Conservation (phyloP, 2,797 vertebrate genomes). For the Sarcophilus harrisii region DNA sequence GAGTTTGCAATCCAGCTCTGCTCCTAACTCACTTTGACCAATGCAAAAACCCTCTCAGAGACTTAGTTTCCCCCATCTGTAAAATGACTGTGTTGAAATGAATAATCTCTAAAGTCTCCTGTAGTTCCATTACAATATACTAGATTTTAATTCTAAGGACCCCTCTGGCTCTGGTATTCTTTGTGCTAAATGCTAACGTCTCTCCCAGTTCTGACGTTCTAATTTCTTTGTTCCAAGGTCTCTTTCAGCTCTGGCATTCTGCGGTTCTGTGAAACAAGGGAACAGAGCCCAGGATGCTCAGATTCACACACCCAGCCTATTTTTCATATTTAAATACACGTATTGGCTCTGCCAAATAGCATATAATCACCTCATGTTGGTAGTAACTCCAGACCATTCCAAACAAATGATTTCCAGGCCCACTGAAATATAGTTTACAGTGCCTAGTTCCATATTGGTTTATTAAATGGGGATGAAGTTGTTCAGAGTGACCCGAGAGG, state of each 20-base stretch:
- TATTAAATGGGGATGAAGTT: conserved; percentile 2
- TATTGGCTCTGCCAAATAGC: neutral
- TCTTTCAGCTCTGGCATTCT: neutral
- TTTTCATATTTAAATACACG: conserved; percentile 1
- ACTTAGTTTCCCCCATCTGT: neutral
- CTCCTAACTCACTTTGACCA: neutral
- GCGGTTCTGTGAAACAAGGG: neutral
- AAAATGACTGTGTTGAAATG: neutral
- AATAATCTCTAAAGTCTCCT: neutral
- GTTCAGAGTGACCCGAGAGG: neutral
- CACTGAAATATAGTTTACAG: neutral
- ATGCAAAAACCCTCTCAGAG: neutral
- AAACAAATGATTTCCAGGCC: conserved; percentile 5
- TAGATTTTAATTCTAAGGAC: neutral
- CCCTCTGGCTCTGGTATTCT: neutral
- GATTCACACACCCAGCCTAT: conserved; percentile 1
- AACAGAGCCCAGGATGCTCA: neutral
- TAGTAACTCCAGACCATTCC: neutral
- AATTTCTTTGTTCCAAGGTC: neutral
- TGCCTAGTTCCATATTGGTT: conserved; percentile 3
- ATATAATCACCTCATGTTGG: neutral
- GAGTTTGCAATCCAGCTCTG: neutral
- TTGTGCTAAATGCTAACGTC: neutral
- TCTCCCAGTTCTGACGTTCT: neutral
- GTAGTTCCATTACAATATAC: neutral